Percentiles rank a stretch among this genome's conserved stretches.
These are phyloP conservation scores for Coregonus sp. DNA, from an alignment of 2,797 vertebrate species.

Conservation along the genomic window DNA sequence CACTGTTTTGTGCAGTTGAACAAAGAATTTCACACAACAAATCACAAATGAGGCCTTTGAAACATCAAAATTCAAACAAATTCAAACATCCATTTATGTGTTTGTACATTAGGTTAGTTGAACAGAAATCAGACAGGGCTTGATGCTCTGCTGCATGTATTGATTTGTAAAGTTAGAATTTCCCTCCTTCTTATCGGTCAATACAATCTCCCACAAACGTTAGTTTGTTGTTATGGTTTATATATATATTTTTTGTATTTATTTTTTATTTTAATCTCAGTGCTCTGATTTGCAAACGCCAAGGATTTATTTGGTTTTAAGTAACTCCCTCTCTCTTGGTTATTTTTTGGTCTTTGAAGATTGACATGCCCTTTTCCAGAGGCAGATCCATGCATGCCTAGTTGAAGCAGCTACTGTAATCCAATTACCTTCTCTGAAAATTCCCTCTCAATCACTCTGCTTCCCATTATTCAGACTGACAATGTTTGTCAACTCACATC, in stretches of 20 bases:
- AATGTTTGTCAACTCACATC: background rate
- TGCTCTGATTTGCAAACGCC: constrained; percentile 10
- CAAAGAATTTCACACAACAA: background rate
- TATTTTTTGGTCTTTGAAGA: constrained; percentile 12
- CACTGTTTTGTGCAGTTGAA: too few relatives aligned
- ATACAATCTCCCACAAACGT: background rate
- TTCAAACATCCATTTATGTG: too few relatives aligned
- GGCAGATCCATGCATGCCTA: background rate
- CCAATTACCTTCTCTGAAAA: constrained; percentile 24
- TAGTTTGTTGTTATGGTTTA: background rate
- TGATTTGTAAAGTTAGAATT: background rate
- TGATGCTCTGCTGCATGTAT: too few relatives aligned
- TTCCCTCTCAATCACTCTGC: background rate
- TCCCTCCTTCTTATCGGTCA: background rate
- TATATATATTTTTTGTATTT: too few relatives aligned
- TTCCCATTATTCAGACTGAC: background rate
- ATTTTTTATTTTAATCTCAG: too few relatives aligned
- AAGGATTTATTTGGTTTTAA: constrained; percentile 13
- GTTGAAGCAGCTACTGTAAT: constrained; percentile 20
- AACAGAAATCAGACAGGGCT: too few relatives aligned
- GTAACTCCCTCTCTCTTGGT: constrained; percentile 14
- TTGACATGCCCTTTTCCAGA: constrained; percentile 20
- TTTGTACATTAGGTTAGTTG: too few relatives aligned
- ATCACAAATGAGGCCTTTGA: background rate
- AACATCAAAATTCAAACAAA: too few relatives aligned